phyloP scores from a whole-genome alignment of 2,888 invertebrate species.

The Harpalus rubripes region DNA sequence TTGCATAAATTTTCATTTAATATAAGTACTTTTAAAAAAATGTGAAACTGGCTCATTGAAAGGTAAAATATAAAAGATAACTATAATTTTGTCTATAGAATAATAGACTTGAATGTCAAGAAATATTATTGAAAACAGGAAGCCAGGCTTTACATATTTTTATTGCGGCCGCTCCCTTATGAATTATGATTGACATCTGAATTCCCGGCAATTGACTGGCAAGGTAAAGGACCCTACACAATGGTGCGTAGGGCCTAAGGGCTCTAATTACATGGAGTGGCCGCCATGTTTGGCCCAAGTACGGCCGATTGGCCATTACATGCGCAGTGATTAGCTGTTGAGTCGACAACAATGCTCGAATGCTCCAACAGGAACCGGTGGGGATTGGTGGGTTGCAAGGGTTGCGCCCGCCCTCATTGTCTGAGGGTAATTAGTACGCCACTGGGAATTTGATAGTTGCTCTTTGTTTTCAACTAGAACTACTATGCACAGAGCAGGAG shows the following conservation, averaged over 20 bases:
- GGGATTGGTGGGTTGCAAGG: slow-evolving; percentile 22
- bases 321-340: slow-evolving; percentile 75
- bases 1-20: no score
- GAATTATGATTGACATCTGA: slow-evolving; percentile 44
- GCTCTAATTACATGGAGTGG: slow-evolving; percentile 70
- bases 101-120: no score
- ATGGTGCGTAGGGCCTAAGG: slow-evolving; percentile 32
- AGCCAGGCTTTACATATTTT: not conserved
- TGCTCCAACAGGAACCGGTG: slow-evolving; percentile 1
- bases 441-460: slow-evolving; percentile 28
- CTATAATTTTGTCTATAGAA: no score
- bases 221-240: not conserved
- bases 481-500: no score
- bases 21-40: no score
- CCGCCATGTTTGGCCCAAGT: slow-evolving; percentile 72
- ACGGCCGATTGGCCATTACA: slow-evolving; percentile 72
- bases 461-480: slow-evolving; percentile 13
- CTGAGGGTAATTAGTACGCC: slow-evolving; percentile 31
- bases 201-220: slow-evolving; percentile 5
- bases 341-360: slow-evolving; percentile 68
- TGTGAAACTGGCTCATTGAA: no score
- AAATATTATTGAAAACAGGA: not conserved
- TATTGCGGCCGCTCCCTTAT: not conserved
- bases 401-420: slow-evolving; percentile 22
- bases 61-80: no score